Evolutionary conservation across 2,888 invertebrate genomes (phyloP), one percentile per base, ranked within the genome.

Genomic region (Drosophila anceps): DNA sequence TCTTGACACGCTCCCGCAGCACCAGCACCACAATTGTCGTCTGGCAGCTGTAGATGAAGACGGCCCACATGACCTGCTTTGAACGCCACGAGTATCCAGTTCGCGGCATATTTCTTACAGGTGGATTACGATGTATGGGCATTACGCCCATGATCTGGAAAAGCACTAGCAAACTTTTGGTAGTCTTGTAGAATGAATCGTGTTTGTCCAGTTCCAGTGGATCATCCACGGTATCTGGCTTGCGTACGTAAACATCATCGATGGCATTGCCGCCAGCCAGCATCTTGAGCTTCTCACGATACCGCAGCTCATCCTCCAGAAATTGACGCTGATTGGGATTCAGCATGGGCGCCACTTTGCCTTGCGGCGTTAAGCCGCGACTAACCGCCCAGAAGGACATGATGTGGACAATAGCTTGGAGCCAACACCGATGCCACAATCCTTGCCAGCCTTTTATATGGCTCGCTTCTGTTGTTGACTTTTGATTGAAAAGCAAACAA

Each of bases 101-200:
- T 0, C 95, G 81, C 76, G 93, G 70, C 91, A 93, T 60, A 92
- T 94, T 92, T 87, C 92, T 66, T 89, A 93, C 93, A 82, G 93
- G 94, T 4, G 95, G 94, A 53, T 95, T 95, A 48, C 96, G 94
- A 94, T 95, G 95, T 46, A 96, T 95, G 0, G 96, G 96, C 96
- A 96, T 96, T 0, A 96, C 94, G 4, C 96, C 96, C 96, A 95
- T 96, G 46, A 96, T 95, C 91, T 96, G 96, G 84, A 96, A 96
- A 6, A 96, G 92, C 0, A 95, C 95, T 73, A 96, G 91, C 48
- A 96, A 91, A 82, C 96, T 96, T 90, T 95, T 96, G 0, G 96
- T 96, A 0, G 94, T 96, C 18, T 95, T 92, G 85, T 96, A 96
- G 86, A 96, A 96, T 64, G 95, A 95, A 88, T 96, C 96, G 67